These are phyloP conservation scores for Sycophaga agraensis DNA, from an alignment of 1,140 invertebrate species.

Conservation along the genomic window DNA sequence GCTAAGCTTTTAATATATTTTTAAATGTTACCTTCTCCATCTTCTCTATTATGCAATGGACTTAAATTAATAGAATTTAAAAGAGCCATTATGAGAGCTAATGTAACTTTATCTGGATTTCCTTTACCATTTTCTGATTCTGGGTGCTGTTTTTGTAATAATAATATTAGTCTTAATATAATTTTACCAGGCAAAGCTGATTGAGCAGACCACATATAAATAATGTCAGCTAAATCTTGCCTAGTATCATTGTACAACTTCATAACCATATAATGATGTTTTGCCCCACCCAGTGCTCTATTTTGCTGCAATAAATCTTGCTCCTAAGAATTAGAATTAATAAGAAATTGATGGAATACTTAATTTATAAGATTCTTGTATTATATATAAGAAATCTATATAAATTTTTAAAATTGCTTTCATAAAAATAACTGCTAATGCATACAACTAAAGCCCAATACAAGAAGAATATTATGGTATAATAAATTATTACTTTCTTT, in stretches of 20 bases:
- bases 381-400: no score
- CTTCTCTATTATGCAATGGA: slow-evolving; percentile 67
- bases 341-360: no score
- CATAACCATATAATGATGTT: slow-evolving; percentile 80
- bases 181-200: slow-evolving; percentile 68
- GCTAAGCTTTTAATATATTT: no score
- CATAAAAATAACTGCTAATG: no score
- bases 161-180: slow-evolving; percentile 56
- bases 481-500: no score
- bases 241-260: slow-evolving; percentile 78
- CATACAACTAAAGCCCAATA: no score
- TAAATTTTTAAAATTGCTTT: no score
- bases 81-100: slow-evolving; percentile 79
- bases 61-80: slow-evolving; percentile 84
- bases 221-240: slow-evolving; percentile 77
- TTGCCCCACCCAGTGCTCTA: slow-evolving; percentile 81
- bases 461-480: no score
- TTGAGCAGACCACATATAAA: slow-evolving; percentile 88
- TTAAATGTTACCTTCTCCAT: slow-evolving; percentile 59
- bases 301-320: slow-evolving; percentile 78
- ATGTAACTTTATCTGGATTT: slow-evolving; percentile 72
- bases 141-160: slow-evolving; percentile 49
- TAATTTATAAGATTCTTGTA: no score
- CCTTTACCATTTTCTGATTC: slow-evolving; percentile 62
- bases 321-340: slow-evolving; percentile 39